A percentile compares a stretch with the other conserved stretches of the same genome.
These are phyloP conservation scores for Sakesphorus luctuosus DNA, from an alignment of 2,113 vertebrate species.

Conservation along the genomic window DNA sequence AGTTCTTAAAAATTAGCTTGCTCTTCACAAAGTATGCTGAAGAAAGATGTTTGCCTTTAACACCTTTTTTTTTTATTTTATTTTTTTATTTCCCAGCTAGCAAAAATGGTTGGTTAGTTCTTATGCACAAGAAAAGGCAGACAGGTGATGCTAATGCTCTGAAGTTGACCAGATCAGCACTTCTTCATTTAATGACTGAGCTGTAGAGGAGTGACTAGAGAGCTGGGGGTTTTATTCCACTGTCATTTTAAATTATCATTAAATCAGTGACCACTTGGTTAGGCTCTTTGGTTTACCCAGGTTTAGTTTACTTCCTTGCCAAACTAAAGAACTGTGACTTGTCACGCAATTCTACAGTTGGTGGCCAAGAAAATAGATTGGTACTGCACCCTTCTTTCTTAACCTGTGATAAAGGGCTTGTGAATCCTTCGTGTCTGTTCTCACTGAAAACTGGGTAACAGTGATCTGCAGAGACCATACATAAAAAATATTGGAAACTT, in stretches of 20 bases:
- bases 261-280: not conserved
- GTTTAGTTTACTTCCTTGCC: not conserved
- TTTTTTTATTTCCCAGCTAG: not conserved
- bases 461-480: not conserved
- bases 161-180: not conserved
- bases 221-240: not conserved
- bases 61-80: too few relatives aligned
- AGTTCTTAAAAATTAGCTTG: not conserved
- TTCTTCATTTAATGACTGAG: not conserved
- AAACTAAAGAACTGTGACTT: not conserved
- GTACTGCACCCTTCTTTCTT: not conserved
- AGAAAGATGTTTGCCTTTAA: not conserved
- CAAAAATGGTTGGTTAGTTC: fast-evolving
- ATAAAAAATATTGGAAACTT: not conserved
- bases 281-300: not conserved
- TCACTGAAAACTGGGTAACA: not conserved
- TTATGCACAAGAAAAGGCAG: not conserved
- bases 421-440: not conserved
- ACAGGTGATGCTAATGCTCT: not conserved
- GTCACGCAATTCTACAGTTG: fast-evolving
- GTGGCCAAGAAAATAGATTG: not conserved
- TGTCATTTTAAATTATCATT: not conserved
- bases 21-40: not conserved
- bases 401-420: not conserved
- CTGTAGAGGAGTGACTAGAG: not conserved